Conservation (phyloP, 2,797 vertebrate species). For the Holocentrus rufus region DNA sequence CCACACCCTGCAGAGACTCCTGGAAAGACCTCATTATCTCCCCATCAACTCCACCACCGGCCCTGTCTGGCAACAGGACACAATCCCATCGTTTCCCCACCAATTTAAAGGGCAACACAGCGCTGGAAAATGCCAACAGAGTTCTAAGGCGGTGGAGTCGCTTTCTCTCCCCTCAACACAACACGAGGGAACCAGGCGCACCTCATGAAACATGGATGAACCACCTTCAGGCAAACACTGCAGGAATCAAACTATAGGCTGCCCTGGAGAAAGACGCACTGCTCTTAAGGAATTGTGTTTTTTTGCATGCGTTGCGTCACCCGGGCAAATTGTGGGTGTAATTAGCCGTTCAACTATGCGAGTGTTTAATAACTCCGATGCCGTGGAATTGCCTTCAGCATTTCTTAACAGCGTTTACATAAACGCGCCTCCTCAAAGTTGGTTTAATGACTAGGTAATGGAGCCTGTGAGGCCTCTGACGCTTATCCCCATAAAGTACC, state of each 20-base stretch:
- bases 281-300: conserved; percentile 31
- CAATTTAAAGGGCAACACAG: conserved; percentile 55
- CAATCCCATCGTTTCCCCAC: conserved; percentile 50
- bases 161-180: conserved; percentile 15
- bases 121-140: conserved; percentile 44
- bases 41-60: conserved; percentile 50
- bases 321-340: conserved; percentile 46
- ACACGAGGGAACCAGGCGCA: conserved; percentile 22
- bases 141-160: conserved; percentile 5
- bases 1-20: conserved; percentile 51
- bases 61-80: conserved; percentile 57
- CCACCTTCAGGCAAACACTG: conserved; percentile 25
- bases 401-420: conserved; percentile 20
- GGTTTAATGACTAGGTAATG: conserved; percentile 45
- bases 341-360: conserved; percentile 47
- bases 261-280: background rate
- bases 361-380: conserved; percentile 40
- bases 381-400: conserved; percentile 21
- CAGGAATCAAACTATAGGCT: conserved; percentile 24
- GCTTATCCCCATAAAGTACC: conserved; percentile 15
- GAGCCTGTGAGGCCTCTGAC: conserved; percentile 28
- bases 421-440: conserved; percentile 9
- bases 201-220: conserved; percentile 54
- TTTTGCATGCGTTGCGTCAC: conserved; percentile 7
- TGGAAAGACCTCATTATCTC: conserved; percentile 68